These are phyloP conservation scores for Marmota monax DNA, from an alignment of 2,113 vertebrate species.

Conservation along the genomic window DNA sequence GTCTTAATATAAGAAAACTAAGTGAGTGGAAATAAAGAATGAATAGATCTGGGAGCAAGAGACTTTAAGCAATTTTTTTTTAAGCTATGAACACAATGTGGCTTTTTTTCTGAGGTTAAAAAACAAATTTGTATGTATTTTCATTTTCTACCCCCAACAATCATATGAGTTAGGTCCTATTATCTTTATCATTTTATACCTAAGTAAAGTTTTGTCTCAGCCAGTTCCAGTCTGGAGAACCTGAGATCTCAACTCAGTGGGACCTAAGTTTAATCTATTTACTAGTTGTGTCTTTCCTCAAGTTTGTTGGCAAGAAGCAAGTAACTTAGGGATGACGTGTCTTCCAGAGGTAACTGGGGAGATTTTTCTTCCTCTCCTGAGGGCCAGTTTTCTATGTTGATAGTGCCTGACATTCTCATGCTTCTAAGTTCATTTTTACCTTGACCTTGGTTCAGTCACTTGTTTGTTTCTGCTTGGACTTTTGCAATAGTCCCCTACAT, in stretches of 20 bases:
- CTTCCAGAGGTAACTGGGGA: not conserved
- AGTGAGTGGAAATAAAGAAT: not conserved
- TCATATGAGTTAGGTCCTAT: not conserved
- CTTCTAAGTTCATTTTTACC: not conserved
- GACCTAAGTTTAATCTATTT: not conserved
- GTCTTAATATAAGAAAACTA: not conserved
- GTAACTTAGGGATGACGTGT: no score
- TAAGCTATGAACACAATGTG: not conserved
- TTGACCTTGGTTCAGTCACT: not conserved
- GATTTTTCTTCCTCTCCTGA: not conserved
- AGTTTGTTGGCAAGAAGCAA: not conserved
- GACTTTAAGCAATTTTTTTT: not conserved
- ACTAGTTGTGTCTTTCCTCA: not conserved
- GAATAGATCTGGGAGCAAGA: not conserved
- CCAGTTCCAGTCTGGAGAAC: not conserved
- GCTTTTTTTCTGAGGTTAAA: not conserved
- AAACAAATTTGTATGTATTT: conserved; percentile 8
- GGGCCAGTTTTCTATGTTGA: not conserved
- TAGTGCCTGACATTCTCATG: no score
- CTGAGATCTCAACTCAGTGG: not conserved
- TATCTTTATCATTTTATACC: not conserved
- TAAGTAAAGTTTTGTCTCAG: not conserved
- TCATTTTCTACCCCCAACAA: not conserved
- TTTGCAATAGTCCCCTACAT: not conserved
- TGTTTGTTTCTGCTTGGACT: not conserved